Conservation (phyloP, 2,797 vertebrate genomes). For the Sebastes diaconus region DNA sequence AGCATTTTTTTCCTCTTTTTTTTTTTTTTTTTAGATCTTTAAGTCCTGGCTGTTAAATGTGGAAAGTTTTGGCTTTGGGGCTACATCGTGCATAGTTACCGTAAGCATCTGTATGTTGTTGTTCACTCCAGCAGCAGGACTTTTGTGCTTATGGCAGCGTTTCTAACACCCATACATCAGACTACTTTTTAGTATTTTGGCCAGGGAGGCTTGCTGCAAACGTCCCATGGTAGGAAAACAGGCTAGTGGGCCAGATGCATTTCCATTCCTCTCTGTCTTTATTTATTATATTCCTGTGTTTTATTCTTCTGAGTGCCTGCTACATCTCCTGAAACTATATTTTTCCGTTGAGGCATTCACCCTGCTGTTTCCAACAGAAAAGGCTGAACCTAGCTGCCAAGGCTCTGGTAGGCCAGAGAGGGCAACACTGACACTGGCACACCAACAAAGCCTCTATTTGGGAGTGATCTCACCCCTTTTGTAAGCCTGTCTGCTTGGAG, state of each 20-base stretch:
- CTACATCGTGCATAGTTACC: slow-evolving; percentile 40
- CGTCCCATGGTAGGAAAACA: slow-evolving; percentile 56
- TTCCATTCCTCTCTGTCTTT: slow-evolving; percentile 39
- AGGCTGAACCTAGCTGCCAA: slow-evolving; percentile 68
- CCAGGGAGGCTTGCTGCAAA: slow-evolving; percentile 27
- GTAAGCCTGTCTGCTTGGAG: slow-evolving; percentile 78
- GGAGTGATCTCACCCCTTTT: slow-evolving; percentile 78
- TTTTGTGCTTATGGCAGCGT: slow-evolving; percentile 67
- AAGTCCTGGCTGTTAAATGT: slow-evolving; percentile 46
- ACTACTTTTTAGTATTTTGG: slow-evolving; percentile 37
- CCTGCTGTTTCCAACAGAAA: slow-evolving; percentile 64
- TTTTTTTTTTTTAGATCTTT: slow-evolving; percentile 21
- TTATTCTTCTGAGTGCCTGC: slow-evolving; percentile 41
- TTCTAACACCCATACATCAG: slow-evolving; percentile 54
- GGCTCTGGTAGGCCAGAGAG: slow-evolving; percentile 73
- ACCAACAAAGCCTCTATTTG: slow-evolving; percentile 77
- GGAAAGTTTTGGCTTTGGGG: slow-evolving; percentile 57
- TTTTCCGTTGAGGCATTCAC: slow-evolving; percentile 55
- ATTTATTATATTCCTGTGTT: slow-evolving; percentile 56
- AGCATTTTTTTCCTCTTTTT: background rate
- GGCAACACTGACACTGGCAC: slow-evolving; percentile 79
- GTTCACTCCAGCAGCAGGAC: slow-evolving; percentile 34
- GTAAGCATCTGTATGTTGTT: slow-evolving; percentile 45
- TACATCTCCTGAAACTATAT: slow-evolving; percentile 55
- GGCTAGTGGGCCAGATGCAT: slow-evolving; percentile 63